Evolutionary conservation across 2,888 invertebrate species (phyloP), one percentile per base, ranked within the genome.

Genomic region (Hydroisotoma schaefferi): DNA sequence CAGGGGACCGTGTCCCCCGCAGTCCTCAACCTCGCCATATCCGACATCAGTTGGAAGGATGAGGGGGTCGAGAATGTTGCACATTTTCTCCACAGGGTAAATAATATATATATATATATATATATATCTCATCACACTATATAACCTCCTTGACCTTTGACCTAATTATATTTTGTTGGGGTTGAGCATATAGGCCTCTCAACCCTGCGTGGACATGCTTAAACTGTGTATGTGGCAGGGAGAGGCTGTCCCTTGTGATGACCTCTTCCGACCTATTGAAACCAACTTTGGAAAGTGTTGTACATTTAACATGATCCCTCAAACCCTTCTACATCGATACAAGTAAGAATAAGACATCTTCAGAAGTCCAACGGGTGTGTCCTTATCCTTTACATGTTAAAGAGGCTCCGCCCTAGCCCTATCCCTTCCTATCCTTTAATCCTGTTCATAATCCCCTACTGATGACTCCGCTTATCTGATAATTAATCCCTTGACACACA

Each of bases 221-320:
- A 79, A 83, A 20, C 75, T 80, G 25, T 91, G 90, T 73, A 77
- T 79, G 59, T 90, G 87, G 84, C 84, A 85, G 65, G 83, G 83
- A 0, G 79, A 78, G 12, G 71, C 69, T 0, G 80, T 82, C 70
- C 80, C 81, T 49, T 90, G 90, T 20, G 80, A 83, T 10, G 80
- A 84, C 48, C 77, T 87, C 57, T 90, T 90, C 75, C 86, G 86
- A 75, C 85, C 87, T 0, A 84, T 87, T 52, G 78, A 89, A 59
- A 90, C 90, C 0, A 90, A 90, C 72, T 90, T 90, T 75, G 91
- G 91, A 0, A 80, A 90, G 2, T 91, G 91, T 75, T 91, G 90
- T 75, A 87, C 87, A 1, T 91, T 91, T 75, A 91, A 91, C 75
- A 83, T 85, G 20, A 82, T 90, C 4, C 86, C 88, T 64, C 81